Base-by-base conservation (phyloP, 2,113 vertebrate species). In the Clinocottus analis region DNA sequence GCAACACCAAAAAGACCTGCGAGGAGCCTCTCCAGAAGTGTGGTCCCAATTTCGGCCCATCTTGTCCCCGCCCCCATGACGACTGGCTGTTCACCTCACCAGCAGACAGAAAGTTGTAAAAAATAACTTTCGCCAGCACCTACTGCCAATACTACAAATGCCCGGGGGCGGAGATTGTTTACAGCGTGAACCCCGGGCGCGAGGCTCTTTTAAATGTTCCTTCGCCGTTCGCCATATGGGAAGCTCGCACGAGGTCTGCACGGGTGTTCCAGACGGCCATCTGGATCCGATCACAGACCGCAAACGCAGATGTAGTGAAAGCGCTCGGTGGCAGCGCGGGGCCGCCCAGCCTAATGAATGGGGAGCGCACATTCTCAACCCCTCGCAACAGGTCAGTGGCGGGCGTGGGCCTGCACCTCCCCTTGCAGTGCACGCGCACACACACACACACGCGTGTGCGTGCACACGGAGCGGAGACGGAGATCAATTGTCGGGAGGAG, bases 251-350 rank as follows among this genome's bases (percentile, higher is more conserved):
- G 69, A 90, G 93, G 87, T 94, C 94, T 88, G 90, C 94, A 91
- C 86, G 93, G 96, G 94, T 95, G 93, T 95, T 96, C 95, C 95
- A 95, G 95, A 81, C 58, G 83, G 93, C 94, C 96, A 97, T 97
- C 96, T 97, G 97, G 95, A 96, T 96, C 93, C 95, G 91, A 97
- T 98, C 96, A 95, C 92, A 77, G 49, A 69, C 53, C 77, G 55
- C 64, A 85, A 85, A 63, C 58, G 33, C 75, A 90, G 86, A 82
- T 72, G 80, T 43, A 85, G 80, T 83, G 66, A 90, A 91, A 80
- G 65, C 72, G 12, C 55, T 41, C 58, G 68, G 83, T 78, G 66
- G 79, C 49, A 76, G 78, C 4, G 14, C 3, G 1, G 1, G 72
- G 45, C 61, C 56, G 58, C 73, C 77, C 33, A 39, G 63, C 49